Evolutionary conservation across 2,888 invertebrate genomes (phyloP), one percentile per base, ranked within the genome.

Genomic region (Formica aserva): DNA sequence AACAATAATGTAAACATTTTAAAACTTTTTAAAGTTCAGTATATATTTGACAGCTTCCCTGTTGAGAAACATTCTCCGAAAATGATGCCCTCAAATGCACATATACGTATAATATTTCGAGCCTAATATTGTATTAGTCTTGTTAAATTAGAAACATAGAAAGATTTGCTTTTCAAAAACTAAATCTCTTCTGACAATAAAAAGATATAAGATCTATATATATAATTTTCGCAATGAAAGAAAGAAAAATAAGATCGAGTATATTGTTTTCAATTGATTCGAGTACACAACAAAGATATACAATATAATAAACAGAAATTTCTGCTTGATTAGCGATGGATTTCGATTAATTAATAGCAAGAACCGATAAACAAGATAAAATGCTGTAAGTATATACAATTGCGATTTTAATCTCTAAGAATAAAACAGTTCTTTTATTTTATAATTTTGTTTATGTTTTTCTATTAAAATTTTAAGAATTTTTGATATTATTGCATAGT

Each of bases 271-370:
- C 0, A 2, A 75, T 78, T 78, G 6, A 60, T 82, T 66, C 11
- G 45, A 62, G 15, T 32, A 65, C 52, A 45, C 15, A 82, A 2
- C 41, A 74, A 82, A 55, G 57, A 75, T 29, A 22, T 22, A 22
- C 22, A 22, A 52, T 18, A 48, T 52, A 85, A 85, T 76, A 85
- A 80, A 71, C 26, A 18, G 6, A 32, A 45, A 62, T 76, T 69
- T 52, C 26, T 2, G 26, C 26, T 35, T 32, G 5, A 57, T 62
- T 63, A 48, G 18, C 18, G n/a, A 48, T 48, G 8, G 48, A 48
- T 48, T 48, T 48, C 8, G 8, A 48, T 48, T 18, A 18, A 18
- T 48, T 15, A 15, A 15, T 15, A 1, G 15, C 15, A 63, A 18
- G 9, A 45, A 18, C 15, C 52, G 32, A 32, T 18, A 26, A 35